Evolutionary conservation across 1,140 invertebrate genomes (phyloP), one percentile per base, ranked within the genome.

Genomic region (Paraescarpia echinospica): DNA sequence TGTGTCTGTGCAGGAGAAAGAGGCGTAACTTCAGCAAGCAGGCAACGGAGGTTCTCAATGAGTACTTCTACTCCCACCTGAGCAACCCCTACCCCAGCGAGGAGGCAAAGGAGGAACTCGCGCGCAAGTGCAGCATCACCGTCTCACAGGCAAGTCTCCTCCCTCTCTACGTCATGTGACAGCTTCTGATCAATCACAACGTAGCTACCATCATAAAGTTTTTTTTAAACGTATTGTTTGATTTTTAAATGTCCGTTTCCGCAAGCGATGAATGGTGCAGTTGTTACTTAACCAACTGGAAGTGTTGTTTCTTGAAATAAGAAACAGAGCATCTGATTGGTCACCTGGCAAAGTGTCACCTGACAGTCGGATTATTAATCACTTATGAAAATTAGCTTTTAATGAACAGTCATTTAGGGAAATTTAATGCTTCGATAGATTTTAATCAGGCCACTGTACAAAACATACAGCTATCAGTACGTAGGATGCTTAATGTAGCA

Each of bases 11-110:
- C 95, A 98, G 99, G 96, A 97, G 99, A 95, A 99, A 99, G 96
- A 97, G 99, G 94, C 97, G 99, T 94, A 99, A 99, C 97, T 99
- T 99, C 96, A 99, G 98, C 97, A 99, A 99, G 97, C 99, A 99
- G 96, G 99, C 99, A 34, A 99, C 99, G 22, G 99, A 99, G 97
- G 99, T 99, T 94, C 97, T 99, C 94, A 99, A 99, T 96, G 99
- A 99, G 96, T 99, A 99, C 96, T 99, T 99, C 96, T 99, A 99
- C 97, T 99, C 99, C 93, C 99, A 99, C 96, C 97, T 99, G 94
- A 99, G 98, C 96, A 99, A 99, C 97, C 99, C 99, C 33, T 99
- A 99, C 97, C 99, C 99, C 92, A 99, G 98, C 95, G 99, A 99
- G 97, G 99, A 99, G 96, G 99, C 99, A 90, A 99, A 99, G 96